Evolutionary conservation across 2,888 invertebrate species (phyloP).

Genomic region (Acanthoscelides obtectus): DNA sequence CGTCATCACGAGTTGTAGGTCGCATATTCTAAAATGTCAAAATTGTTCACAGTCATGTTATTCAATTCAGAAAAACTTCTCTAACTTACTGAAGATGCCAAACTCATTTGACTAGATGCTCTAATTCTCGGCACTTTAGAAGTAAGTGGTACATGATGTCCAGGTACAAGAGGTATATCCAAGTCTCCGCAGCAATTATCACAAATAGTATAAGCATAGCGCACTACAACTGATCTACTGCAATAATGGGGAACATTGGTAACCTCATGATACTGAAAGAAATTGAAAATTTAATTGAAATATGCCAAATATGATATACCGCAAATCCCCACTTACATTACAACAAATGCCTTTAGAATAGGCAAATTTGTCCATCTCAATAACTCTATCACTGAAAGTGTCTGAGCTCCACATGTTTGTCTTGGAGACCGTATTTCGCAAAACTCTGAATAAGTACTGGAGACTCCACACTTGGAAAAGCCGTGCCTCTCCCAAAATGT

Average conservation of each 20-base stretch:
- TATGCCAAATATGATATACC: background rate
- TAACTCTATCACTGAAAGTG: conserved; percentile 35
- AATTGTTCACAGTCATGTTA: background rate
- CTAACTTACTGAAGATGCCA: conserved; percentile 4
- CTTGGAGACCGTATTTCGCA: conserved; percentile 33
- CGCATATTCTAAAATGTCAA: conserved; percentile 1
- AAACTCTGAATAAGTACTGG: conserved; percentile 37
- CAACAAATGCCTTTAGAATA: conserved; percentile 41
- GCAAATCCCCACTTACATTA: conserved; percentile 30
- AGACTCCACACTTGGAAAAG: conserved; percentile 38
- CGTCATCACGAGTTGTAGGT: conserved; percentile 12
- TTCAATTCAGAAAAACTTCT: background rate
- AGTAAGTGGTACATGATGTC: conserved; percentile 44
- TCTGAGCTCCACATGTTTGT: conserved; percentile 25
- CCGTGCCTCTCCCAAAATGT: conserved; percentile 19
- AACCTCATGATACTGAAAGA: conserved; percentile 45
- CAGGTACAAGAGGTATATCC: conserved; percentile 42
- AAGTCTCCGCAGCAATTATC: conserved; percentile 48
- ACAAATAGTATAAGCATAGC: conserved; percentile 48
- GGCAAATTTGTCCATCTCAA: conserved; percentile 43
- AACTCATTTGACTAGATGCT: conserved; percentile 3
- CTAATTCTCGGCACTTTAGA: background rate
- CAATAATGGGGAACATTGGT: conserved; percentile 41
- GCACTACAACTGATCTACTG: conserved; percentile 44
- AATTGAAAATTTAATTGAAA: conserved; percentile 1